Evolutionary conservation across 2,113 vertebrate species (phyloP).

Genomic region (Chaetops frenatus): DNA sequence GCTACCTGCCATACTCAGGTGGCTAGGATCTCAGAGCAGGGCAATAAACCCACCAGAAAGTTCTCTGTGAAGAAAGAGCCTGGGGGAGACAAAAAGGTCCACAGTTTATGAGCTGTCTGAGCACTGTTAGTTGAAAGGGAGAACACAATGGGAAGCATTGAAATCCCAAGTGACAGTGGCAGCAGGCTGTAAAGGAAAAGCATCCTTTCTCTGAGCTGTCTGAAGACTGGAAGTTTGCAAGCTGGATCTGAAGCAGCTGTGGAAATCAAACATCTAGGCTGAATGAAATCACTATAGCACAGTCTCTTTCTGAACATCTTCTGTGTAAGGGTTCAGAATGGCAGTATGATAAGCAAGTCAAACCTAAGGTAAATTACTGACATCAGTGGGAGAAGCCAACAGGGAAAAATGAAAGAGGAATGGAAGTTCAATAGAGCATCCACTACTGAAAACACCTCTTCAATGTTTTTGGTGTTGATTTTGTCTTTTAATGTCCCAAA

Average conservation of each 20-base stretch:
- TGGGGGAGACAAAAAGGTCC: neutral
- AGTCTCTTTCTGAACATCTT: neutral
- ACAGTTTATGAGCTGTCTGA: neutral
- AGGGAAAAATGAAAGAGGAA: conserved; percentile 2
- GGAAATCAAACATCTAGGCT: conserved; percentile 1
- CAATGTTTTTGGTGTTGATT: neutral
- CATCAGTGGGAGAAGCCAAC: neutral
- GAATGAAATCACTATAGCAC: neutral
- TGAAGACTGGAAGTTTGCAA: neutral
- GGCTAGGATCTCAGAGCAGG: neutral
- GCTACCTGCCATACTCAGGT: neutral
- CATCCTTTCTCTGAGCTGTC: neutral
- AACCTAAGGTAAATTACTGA: conserved; percentile 18
- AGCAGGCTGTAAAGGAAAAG: neutral
- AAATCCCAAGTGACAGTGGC: neutral
- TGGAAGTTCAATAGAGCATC: neutral
- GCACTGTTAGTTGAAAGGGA: neutral
- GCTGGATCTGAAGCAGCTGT: neutral
- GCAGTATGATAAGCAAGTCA: neutral
- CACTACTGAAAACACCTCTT: neutral
- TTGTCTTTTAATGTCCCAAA: neutral
- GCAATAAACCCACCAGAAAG: neutral
- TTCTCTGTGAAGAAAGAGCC: neutral
- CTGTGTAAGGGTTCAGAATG: conserved; percentile 3
- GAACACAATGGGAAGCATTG: neutral